Evolutionary conservation across 2,113 vertebrate genomes (phyloP), one percentile per base, ranked within the genome.

Genomic region (Ptilonorhynchus violaceus): DNA sequence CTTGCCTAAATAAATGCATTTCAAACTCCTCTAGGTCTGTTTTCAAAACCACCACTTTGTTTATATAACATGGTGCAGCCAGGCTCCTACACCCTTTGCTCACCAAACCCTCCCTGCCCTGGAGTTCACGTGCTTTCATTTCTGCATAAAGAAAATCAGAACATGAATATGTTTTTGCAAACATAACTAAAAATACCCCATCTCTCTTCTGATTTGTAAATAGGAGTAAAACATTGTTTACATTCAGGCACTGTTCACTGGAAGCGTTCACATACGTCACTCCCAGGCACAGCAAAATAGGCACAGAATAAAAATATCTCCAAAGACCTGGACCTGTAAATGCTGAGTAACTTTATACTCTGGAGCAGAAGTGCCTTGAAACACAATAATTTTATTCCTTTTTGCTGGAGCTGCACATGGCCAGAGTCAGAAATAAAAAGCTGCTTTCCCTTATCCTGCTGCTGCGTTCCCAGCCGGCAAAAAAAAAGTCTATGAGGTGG

Each of bases 1-100:
- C 64, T 53, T 58, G 85, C 92, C 91, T 62, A 85, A 96, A 97
- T 69, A 93, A 93, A 93, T 4, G 24, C 52, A 63, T 93, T 92
- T 93, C 83, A 89, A 91, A 84, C 76, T 95, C 90, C 88, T 90
- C 64, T 60, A 70, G 68, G 90, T 81, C 88, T 86, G 79, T 75
- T 93, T 93, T 86, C 80, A 74, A 78, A 94, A 64, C 1, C 82
- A 59, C 25, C 53, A 4, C 27, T n/a, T 75, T 92, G 83, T 95
- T 96, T 95, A 30, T 44, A 6, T 9, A 81, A 49, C 24, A 5
- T 2, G 18, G 47, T 13, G 42, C 23, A 86, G 75, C 68, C 79
- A n/a, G 72, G 88, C 72, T 80, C 77, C 53, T 37, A 1, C 55
- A 27, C 33, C 6, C 59, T 24, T 56, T 35, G 44, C 77, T 91